Evolutionary conservation across 35 echinoderm and acorn worm species (phyloP).

Genomic region (Apostichopus californicus): DNA sequence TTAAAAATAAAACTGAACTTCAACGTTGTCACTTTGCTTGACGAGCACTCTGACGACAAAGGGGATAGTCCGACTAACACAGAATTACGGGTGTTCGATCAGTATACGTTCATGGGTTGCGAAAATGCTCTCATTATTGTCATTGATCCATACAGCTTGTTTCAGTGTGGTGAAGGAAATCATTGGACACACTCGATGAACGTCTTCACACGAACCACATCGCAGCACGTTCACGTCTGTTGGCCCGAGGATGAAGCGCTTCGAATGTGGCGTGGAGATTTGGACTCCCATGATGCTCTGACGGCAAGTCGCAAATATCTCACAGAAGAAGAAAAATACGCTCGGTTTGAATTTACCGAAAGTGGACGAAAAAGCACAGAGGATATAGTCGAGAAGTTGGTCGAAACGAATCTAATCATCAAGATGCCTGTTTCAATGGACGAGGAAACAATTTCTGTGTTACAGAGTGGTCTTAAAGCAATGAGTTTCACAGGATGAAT

Average conservation of each 20-base stretch:
- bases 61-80: background rate
- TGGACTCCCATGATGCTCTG: too few species aligned
- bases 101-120: slow-evolving; percentile 15
- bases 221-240: slow-evolving; percentile 5
- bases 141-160: slow-evolving; percentile 8
- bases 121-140: slow-evolving; percentile 24
- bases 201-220: slow-evolving; percentile 1
- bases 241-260: background rate
- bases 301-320: too few species aligned
- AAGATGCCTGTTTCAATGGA: too few species aligned
- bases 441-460: background rate
- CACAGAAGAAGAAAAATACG: too few species aligned
- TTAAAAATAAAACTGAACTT: background rate
- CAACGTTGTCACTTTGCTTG: background rate
- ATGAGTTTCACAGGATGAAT: too few species aligned
- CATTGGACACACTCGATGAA: slow-evolving; percentile 26
- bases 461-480: background rate
- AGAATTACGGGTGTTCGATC: slow-evolving; percentile 2
- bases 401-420: too few species aligned
- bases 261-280: too few species aligned
- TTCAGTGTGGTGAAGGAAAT: slow-evolving; percentile 35
- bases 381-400: background rate
- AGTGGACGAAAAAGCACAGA: background rate
- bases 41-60: background rate
- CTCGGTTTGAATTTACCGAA: background rate